These are phyloP conservation scores for Agapostemon virescens DNA, from an alignment of 2,888 invertebrate species.

Conservation along the genomic window DNA sequence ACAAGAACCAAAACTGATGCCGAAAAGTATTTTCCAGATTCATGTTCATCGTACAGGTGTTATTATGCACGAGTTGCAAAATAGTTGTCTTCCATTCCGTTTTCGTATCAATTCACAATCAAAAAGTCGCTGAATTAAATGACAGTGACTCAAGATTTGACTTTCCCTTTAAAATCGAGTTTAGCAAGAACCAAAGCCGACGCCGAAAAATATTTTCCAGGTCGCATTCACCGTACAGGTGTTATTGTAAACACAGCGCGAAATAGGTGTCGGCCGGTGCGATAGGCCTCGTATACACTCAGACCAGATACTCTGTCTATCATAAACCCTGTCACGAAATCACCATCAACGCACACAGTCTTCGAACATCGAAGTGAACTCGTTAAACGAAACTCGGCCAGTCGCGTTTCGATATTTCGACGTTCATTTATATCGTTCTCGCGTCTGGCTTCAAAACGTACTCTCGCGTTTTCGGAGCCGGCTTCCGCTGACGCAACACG, in stretches of 20 bases:
- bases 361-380: background rate
- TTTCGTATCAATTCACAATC: background rate
- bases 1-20: too few relatives aligned
- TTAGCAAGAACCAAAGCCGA: background rate
- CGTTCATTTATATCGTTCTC: constrained; percentile 12
- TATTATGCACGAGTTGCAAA: too few relatives aligned
- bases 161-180: background rate
- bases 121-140: background rate
- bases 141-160: background rate
- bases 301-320: constrained; percentile 9
- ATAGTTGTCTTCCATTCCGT: background rate
- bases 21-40: too few relatives aligned
- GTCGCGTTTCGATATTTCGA: background rate
- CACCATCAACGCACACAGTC: background rate
- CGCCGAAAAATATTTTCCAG: background rate
- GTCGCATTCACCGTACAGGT: background rate
- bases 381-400: constrained; percentile 1
- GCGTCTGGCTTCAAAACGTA: background rate
- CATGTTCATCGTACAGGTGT: too few relatives aligned
- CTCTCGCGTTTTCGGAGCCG: background rate
- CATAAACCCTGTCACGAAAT: background rate
- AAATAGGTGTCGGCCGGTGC: background rate
- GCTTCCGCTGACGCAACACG: constrained; percentile 11
- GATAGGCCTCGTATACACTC: background rate
- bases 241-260: background rate